Conservation (phyloP, 2,797 vertebrate species). For the Myripristis jacobus region DNA sequence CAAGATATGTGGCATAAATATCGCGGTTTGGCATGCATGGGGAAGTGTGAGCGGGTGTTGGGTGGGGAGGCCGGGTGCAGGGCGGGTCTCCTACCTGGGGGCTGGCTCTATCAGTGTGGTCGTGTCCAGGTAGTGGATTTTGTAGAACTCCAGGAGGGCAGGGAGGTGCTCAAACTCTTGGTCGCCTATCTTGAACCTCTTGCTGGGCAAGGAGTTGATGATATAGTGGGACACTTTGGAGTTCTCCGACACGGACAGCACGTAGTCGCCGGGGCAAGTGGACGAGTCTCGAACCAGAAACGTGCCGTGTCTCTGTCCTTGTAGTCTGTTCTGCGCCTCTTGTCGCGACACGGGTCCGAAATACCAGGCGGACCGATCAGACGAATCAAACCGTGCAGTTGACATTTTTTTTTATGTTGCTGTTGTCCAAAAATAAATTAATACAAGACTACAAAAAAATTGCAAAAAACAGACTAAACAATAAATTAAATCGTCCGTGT, state of each 20-base stretch:
- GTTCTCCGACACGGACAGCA: constrained; percentile 98
- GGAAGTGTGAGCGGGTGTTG: neutral
- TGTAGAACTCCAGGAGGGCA: constrained; percentile 97
- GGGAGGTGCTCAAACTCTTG: constrained; percentile 97
- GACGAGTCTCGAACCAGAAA: constrained; percentile 97
- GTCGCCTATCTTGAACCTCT: constrained; percentile 97
- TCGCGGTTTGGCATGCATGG: no score
- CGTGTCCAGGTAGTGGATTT: constrained; percentile 99
- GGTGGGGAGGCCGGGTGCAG: neutral
- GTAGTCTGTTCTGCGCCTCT: constrained; percentile 93
- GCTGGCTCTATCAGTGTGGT: constrained; percentile 98
- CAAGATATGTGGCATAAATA: no score
- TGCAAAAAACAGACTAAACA: constrained; percentile 24
- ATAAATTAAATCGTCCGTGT: constrained; percentile 65
- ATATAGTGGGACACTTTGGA: constrained; percentile 99
- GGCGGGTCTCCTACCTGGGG: constrained; percentile 85
- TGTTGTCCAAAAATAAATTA: constrained; percentile 70
- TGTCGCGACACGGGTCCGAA: constrained; percentile 93
- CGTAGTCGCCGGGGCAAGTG: constrained; percentile 97
- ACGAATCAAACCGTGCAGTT: constrained; percentile 93
- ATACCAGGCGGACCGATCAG: constrained; percentile 96
- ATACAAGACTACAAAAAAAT: constrained; percentile 22
- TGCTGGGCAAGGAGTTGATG: constrained; percentile 95
- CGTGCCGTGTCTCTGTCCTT: constrained; percentile 95
- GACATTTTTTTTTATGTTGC: constrained; percentile 91